Evolutionary conservation across 2,888 invertebrate genomes (phyloP), one percentile per base, ranked within the genome.

Genomic region (Ernsta delagoae): DNA sequence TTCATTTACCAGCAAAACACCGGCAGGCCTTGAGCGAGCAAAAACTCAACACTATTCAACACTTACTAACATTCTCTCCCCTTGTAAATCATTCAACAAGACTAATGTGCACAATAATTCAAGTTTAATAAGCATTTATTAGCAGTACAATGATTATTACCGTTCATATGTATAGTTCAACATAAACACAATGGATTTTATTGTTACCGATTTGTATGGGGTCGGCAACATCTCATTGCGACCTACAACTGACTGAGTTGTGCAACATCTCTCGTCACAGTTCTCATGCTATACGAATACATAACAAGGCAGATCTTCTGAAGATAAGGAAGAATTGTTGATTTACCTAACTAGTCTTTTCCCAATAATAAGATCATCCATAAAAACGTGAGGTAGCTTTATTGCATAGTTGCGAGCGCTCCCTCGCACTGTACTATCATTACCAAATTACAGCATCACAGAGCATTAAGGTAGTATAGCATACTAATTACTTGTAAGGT

Each of bases 331-430:
- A 89, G 86, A 85, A 73, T 75, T 78, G 78, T 81, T 77, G 79
- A 83, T 82, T 68, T 79, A 80, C 81, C 78, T 81, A 81, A 81
- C 82, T 85, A 80, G 82, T 79, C 76, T 83, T 90, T 90, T 87
- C 90, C 83, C 84, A 89, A 89, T 89, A 86, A 87, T 86, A 86
- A 86, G 84, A 87, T 87, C 86, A 81, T 83, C 85, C 79, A 84
- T 88, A 91, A 91, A 92, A 92, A 92, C 90, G 90, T 91, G 90
- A 89, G 89, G 79, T 75, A 83, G 83, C 81, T 74, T 78, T 86
- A 85, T 85, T 81, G 81, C 81, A 79, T 80, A 79, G 85, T 81
- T 83, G 83, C 79, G 62, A 84, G 82, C 82, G 34, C 48, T 81
- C 81, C 77, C 83, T 83, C 83, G 86, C 83, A 87, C 86, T 87